Evolutionary conservation across 2,797 vertebrate species (phyloP), one percentile per base, ranked within the genome.

Genomic region (Anomalospiza imberbis): DNA sequence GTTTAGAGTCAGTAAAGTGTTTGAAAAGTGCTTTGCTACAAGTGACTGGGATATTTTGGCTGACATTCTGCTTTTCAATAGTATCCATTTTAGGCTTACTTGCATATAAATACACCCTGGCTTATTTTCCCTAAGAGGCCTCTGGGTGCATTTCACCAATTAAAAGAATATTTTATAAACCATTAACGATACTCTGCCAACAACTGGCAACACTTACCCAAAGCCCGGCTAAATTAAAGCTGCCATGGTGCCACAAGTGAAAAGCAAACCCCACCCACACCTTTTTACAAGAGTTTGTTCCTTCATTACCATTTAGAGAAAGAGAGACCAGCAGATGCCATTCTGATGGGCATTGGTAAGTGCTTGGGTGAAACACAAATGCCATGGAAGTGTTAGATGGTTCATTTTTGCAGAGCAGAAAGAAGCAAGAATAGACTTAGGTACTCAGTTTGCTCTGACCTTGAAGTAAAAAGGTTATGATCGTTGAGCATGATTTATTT

Each of bases 141-240:
- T 91, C 45, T 89, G 85, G 76, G 72, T 81, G 47, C 60, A 57
- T 88, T 96, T 96, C 34, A 79, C 92, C 44, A 63, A 70, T 92
- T 95, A 94, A 94, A 95, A 85, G 54, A 74, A 84, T 92, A 87
- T 95, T 93, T 85, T 92, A 91, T 74, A 93, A 92, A 77, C 70
- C 57, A 55, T 94, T 95, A 94, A 62, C 21, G 58, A 60, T n/a
- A 20, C 34, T 79, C 62, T 91, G 72, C 55, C 71, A 85, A 28
- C 57, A 85, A 72, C 3, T 80, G 55, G 55, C 77, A 88, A 28
- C 17, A 4, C 51, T 90, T 62, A 17, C 67, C 89, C 68, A 26
- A 38, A 76, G 28, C 25, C 31, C 81, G 72, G 57, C 68, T 72
- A 32, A 80, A 93, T 45, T 31, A 81, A 81, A 91, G 58, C 60